These are phyloP conservation scores for Dermatemys mawii DNA, from an alignment of 2,113 vertebrate species.

Conservation along the genomic window DNA sequence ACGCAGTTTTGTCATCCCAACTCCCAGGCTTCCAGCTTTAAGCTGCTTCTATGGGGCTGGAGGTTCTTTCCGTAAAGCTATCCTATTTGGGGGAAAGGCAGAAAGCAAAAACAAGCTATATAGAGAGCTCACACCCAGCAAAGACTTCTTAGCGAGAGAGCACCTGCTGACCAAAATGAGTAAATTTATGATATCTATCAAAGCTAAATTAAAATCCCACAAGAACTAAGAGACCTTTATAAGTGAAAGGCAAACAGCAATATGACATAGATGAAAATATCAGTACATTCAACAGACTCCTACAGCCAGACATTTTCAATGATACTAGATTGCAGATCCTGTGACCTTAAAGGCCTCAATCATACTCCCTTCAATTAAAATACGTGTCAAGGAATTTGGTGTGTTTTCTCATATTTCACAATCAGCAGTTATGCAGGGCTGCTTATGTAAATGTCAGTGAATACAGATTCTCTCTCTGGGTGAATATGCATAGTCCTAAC, in stretches of 20 bases:
- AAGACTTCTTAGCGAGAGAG: neutral
- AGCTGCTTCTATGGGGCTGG: neutral
- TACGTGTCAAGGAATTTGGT: neutral
- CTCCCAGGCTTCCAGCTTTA: neutral
- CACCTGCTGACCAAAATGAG: neutral
- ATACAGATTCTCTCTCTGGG: fast-evolving
- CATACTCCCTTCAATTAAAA: neutral
- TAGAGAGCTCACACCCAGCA: neutral
- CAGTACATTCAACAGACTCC: neutral
- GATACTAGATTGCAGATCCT: neutral
- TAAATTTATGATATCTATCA: neutral
- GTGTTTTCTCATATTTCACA: neutral
- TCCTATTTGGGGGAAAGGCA: neutral
- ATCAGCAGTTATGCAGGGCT: fast-evolving
- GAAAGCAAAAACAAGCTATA: neutral
- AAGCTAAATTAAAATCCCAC: neutral
- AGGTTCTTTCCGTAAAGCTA: neutral
- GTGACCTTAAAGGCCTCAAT: neutral
- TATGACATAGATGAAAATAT: neutral
- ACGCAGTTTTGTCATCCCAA: neutral
- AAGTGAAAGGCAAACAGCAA: fast-evolving
- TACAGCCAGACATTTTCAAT: conserved; percentile 5
- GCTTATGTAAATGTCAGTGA: neutral
- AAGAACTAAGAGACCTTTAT: neutral
- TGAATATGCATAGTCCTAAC: neutral